phyloP scores from a whole-genome alignment of 2,888 invertebrate genomes.

The Mantis religiosa region DNA sequence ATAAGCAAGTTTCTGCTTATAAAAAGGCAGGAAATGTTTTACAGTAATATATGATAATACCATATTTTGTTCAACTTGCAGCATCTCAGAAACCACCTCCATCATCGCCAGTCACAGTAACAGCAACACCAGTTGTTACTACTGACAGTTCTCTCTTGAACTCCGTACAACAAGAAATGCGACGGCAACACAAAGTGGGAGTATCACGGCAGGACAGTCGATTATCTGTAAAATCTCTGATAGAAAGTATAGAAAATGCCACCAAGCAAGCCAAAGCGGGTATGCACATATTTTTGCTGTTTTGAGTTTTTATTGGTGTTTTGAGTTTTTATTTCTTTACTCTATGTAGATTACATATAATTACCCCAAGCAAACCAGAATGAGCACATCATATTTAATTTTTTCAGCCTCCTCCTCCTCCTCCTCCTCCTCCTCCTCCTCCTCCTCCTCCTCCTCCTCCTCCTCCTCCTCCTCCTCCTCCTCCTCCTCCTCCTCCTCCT shows the following conservation, averaged over 20 bases:
- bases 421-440: no score
- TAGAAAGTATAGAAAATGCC: constrained; percentile 86
- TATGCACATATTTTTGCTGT: constrained; percentile 41
- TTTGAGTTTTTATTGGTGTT: not conserved
- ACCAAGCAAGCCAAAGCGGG: constrained; percentile 67
- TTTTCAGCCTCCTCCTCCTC: no score
- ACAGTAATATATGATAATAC: no score
- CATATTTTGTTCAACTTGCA: not conserved
- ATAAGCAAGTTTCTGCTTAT: no score
- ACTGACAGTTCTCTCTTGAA: constrained; percentile 38
- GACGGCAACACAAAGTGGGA: constrained; percentile 51
- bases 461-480: no score
- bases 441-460: no score
- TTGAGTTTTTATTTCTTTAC: not conserved
- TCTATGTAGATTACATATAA: no score
- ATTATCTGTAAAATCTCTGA: constrained; percentile 83
- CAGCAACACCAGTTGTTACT: not conserved
- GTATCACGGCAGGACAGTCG: constrained; percentile 66
- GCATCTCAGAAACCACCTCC: constrained; percentile 16
- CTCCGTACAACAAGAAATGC: constrained; percentile 55
- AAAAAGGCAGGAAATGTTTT: not conserved
- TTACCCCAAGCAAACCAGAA: no score
- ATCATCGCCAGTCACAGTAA: not conserved
- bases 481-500: no score
- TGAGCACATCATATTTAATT: no score